These are phyloP conservation scores for Chaetoderma sp. DNA, from an alignment of 2,888 invertebrate species.

Conservation along the genomic window DNA sequence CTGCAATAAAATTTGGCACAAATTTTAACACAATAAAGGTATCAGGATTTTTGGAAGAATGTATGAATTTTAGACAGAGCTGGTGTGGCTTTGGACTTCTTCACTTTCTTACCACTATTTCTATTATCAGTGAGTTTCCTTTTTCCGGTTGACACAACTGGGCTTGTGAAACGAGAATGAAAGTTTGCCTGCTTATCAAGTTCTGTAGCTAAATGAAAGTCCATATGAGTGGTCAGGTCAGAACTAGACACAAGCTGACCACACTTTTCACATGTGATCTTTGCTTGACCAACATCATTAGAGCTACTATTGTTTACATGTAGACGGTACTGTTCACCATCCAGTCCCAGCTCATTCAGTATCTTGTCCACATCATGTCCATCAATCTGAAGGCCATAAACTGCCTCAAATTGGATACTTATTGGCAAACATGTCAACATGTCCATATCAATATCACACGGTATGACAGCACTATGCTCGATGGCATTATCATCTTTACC, in stretches of 20 bases:
- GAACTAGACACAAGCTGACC: constrained; percentile 75
- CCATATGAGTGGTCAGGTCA: constrained; percentile 81
- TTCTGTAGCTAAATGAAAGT: constrained; percentile 87
- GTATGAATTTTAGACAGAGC: constrained; percentile 2
- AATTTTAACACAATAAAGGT: no score
- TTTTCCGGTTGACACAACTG: background rate
- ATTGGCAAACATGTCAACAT: no score
- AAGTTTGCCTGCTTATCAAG: no score
- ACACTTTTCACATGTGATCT: constrained; percentile 78
- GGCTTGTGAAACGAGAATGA: no score
- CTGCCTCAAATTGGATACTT: no score
- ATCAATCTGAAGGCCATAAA: no score
- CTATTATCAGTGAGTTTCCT: background rate
- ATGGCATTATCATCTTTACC: no score
- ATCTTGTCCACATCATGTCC: background rate
- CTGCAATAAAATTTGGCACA: no score
- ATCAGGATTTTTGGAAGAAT: constrained; percentile 20
- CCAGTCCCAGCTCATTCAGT: background rate
- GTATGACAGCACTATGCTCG: no score
- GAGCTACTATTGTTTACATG: background rate
- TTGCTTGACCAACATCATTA: background rate
- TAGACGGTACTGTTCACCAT: no score
- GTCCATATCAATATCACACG: no score
- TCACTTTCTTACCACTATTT: background rate
- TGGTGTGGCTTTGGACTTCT: constrained; percentile 16